These are phyloP conservation scores for Leucoraja erinaceus DNA, from an alignment of 2,113 vertebrate species.

Conservation along the genomic window DNA sequence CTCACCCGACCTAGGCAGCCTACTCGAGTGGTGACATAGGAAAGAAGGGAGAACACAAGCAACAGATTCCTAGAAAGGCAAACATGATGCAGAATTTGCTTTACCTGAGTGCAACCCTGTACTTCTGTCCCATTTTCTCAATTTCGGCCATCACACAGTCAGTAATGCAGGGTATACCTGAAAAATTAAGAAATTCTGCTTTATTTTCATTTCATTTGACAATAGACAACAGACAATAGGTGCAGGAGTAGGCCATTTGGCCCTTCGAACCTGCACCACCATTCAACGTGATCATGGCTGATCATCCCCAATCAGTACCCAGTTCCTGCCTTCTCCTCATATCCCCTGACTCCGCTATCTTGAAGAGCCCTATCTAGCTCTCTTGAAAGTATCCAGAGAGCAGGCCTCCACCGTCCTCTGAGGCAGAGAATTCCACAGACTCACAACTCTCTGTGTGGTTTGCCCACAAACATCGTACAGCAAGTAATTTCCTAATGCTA, in stretches of 20 bases:
- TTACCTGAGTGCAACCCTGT: slow-evolving; percentile 89
- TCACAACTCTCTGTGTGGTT: background rate
- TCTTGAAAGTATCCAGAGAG: no score
- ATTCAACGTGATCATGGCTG: no score
- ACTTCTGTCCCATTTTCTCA: slow-evolving; percentile 93
- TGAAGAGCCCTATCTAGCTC: no score
- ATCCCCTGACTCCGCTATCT: no score
- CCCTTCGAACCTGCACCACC: no score
- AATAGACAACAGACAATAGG: background rate
- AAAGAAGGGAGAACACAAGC: background rate
- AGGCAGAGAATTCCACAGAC: no score
- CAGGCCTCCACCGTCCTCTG: no score
- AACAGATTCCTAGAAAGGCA: background rate
- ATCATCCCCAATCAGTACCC: no score
- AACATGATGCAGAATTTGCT: background rate
- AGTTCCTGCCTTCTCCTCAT: no score
- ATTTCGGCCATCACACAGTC: slow-evolving; percentile 99
- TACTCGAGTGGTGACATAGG: background rate
- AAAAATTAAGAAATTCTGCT: slow-evolving; percentile 37
- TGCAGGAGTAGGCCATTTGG: no score
- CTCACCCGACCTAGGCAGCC: no score
- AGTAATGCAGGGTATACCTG: slow-evolving; percentile 94
- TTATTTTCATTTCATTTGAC: background rate
- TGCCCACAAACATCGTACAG: background rate
- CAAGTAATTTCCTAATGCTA: background rate